phyloP scores from a whole-genome alignment of 92 coral and sea anemone species.

The Parazoanthus atlanticus region DNA sequence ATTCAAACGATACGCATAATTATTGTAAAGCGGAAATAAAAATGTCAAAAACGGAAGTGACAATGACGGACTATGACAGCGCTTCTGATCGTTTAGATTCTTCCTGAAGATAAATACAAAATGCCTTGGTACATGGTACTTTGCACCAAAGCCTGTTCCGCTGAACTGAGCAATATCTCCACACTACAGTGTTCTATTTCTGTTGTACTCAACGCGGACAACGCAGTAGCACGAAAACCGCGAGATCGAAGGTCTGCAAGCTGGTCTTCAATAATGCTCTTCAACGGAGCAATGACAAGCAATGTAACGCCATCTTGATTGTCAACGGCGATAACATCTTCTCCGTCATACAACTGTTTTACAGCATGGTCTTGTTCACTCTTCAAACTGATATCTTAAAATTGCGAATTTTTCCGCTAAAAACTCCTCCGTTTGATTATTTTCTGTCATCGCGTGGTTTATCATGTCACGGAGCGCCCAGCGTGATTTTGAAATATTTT shows the following conservation, averaged over 20 bases:
- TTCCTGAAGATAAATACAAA: background rate
- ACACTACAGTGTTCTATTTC: constrained; percentile 7
- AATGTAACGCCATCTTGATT: background rate
- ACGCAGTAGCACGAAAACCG: constrained; percentile 26
- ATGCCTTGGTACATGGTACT: constrained; percentile 1
- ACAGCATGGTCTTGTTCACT: background rate
- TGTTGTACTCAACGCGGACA: constrained; percentile 13
- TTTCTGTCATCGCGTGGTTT: background rate
- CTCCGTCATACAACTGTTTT: constrained; percentile 1
- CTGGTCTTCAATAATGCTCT: background rate
- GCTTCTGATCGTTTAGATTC: too few relatives aligned
- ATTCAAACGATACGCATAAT: too few relatives aligned
- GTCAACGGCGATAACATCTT: background rate
- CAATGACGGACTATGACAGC: constrained; percentile 35
- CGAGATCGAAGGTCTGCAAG: constrained; percentile 26
- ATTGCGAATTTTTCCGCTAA: background rate
- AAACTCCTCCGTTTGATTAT: background rate
- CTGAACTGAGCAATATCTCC: constrained; percentile 33
- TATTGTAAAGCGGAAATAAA: too few relatives aligned
- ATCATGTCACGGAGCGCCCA: background rate
- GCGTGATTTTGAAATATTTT: too few relatives aligned
- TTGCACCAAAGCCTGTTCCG: constrained; percentile 18
- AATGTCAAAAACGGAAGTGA: constrained; percentile 28
- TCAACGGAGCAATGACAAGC: constrained; percentile 5
- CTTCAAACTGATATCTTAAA: constrained; percentile 3